phyloP scores from a whole-genome alignment of 2,888 invertebrate genomes.

The Plemyria rubiginata region DNA sequence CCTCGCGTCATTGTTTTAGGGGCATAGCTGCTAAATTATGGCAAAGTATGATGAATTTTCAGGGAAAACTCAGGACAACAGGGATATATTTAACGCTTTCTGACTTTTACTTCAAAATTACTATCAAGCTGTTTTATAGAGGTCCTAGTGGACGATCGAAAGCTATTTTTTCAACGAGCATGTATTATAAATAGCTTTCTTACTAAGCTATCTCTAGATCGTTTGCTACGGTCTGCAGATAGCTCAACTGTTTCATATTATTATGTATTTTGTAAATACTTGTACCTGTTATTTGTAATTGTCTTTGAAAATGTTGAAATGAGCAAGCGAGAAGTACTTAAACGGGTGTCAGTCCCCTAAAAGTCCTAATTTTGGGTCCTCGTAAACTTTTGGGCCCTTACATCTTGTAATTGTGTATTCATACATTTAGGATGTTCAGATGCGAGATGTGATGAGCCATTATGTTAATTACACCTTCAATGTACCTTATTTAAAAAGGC shows the following conservation, averaged over 20 bases:
- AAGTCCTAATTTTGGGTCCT: slow-evolving; percentile 24
- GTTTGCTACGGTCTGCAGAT: too few species aligned
- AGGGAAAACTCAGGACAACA: slow-evolving; percentile 23
- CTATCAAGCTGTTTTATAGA: slow-evolving; percentile 20
- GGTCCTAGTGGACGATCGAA: neutral
- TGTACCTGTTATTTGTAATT: too few species aligned
- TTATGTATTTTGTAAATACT: too few species aligned
- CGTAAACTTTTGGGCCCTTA: slow-evolving; percentile 30
- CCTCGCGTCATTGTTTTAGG: slow-evolving; percentile 29
- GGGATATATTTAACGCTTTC: slow-evolving; percentile 22
- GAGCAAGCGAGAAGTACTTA: too few species aligned
- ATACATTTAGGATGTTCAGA: slow-evolving; percentile 16
- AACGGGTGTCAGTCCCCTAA: slow-evolving; percentile 4
- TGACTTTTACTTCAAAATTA: slow-evolving; percentile 20
- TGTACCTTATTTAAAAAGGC: slow-evolving; percentile 14
- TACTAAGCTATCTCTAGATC: too few species aligned
- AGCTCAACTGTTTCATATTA: too few species aligned
- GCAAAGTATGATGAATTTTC: slow-evolving; percentile 34
- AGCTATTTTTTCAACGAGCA: neutral
- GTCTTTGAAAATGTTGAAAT: too few species aligned
- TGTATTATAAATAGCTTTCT: too few species aligned
- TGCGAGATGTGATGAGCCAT: slow-evolving; percentile 25
- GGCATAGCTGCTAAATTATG: slow-evolving; percentile 24
- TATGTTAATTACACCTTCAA: slow-evolving; percentile 28
- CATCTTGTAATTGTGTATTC: slow-evolving; percentile 34